Evolutionary conservation across 2,888 invertebrate genomes (phyloP).

Genomic region (Folsomia candida): DNA sequence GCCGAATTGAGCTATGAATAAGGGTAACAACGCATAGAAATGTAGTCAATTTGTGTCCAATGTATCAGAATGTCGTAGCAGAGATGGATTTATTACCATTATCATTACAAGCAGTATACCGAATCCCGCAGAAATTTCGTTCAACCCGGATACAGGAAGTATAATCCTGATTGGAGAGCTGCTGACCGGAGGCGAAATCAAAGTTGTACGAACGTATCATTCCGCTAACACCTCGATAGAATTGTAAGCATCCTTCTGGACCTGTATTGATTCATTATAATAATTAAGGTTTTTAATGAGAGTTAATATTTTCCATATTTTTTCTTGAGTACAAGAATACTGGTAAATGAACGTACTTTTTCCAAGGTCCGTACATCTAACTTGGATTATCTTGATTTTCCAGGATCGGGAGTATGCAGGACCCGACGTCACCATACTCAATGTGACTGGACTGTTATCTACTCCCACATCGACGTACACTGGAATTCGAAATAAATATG

Average conservation of each 20-base stretch:
- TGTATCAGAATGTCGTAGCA: not conserved
- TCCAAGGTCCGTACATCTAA: conserved; percentile 71
- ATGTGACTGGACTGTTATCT: conserved; percentile 73
- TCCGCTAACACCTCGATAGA: conserved; percentile 75
- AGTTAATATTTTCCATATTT: no score
- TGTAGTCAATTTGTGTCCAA: conserved; percentile 11
- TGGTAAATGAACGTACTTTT: conserved; percentile 58
- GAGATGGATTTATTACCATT: conserved; percentile 22
- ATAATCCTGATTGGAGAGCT: conserved; percentile 85
- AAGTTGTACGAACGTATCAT: conserved; percentile 81
- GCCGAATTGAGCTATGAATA: conserved; percentile 58
- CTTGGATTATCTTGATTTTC: conserved; percentile 77
- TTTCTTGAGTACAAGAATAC: not conserved
- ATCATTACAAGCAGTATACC: conserved; percentile 73
- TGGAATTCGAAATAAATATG: conserved; percentile 55
- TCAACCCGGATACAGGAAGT: conserved; percentile 80
- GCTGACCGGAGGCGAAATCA: conserved; percentile 70
- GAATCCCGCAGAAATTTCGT: conserved; percentile 81
- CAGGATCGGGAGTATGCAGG: conserved; percentile 70
- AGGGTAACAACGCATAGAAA: no score
- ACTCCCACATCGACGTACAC: conserved; percentile 82
- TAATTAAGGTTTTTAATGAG: no score
- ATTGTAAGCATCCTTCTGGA: conserved; percentile 60
- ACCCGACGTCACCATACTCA: conserved; percentile 79
- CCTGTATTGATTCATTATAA: no score